phyloP scores from a whole-genome alignment of 1,140 invertebrate species.

The Colletes latitarsis region DNA sequence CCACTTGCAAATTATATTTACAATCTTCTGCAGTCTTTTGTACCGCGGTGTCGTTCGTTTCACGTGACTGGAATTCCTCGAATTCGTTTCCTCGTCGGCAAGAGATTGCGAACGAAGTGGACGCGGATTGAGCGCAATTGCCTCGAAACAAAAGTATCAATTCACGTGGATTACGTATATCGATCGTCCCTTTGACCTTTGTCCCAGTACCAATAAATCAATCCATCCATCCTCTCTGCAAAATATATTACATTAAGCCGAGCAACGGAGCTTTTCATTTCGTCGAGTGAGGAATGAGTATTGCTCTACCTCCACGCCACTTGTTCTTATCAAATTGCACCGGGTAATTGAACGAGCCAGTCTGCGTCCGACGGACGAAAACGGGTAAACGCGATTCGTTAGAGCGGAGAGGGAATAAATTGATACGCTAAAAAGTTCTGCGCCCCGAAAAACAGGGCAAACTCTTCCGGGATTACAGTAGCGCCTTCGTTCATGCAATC shows the following conservation, averaged over 20 bases:
- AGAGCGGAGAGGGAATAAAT: background rate
- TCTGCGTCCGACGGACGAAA: conserved; percentile 13
- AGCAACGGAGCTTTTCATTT: conserved; percentile 17
- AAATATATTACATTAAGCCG: conserved; percentile 17
- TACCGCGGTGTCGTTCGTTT: too few species aligned
- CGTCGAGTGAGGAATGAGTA: background rate
- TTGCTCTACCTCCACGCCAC: background rate
- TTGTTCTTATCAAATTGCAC: conserved; percentile 15
- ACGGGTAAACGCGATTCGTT: background rate
- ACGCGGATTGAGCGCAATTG: conserved; percentile 22
- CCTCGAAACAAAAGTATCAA: background rate
- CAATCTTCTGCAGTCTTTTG: conserved; percentile 3
- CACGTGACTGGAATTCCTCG: conserved; percentile 27
- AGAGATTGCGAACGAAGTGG: conserved; percentile 1
- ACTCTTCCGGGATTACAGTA: background rate
- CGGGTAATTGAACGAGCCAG: conserved; percentile 16
- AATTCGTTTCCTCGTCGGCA: background rate
- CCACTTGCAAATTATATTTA: conserved; percentile 32
- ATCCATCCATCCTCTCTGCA: conserved; percentile 3
- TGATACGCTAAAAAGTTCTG: background rate
- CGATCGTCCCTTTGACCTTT: background rate
- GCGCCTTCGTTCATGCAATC: too few species aligned
- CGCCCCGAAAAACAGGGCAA: background rate
- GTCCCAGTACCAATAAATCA: background rate
- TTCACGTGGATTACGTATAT: conserved; percentile 3